Evolutionary conservation across 2,888 invertebrate species (phyloP).

Genomic region (Amblyjoppa proteus): DNA sequence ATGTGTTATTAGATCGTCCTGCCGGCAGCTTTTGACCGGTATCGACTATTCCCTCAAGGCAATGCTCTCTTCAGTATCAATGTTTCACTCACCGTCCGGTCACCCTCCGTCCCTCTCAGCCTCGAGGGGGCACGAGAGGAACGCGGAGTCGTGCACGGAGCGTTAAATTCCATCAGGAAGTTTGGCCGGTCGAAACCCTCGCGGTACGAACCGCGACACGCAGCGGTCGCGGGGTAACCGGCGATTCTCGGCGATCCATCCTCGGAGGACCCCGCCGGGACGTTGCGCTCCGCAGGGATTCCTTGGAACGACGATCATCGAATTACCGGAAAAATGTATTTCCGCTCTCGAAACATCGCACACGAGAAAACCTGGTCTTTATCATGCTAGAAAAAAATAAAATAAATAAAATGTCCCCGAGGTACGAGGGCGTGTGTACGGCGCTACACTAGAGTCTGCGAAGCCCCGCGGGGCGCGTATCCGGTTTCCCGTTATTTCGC

Average conservation of each 20-base stretch:
- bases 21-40: too few species aligned
- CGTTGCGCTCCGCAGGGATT: neutral
- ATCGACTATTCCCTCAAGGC: neutral
- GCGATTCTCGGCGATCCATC: conserved; percentile 27
- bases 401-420: neutral
- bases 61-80: neutral
- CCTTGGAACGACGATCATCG: conserved; percentile 14
- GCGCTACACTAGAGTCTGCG: neutral
- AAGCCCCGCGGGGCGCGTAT: neutral
- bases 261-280: neutral
- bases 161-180: conserved; percentile 56
- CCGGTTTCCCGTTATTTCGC: neutral
- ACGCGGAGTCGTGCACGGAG: conserved; percentile 17
- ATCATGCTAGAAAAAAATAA: neutral
- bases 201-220: conserved; percentile 15
- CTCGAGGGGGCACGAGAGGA: conserved; percentile 15
- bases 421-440: neutral
- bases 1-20: too few species aligned
- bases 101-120: neutral
- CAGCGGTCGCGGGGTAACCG: conserved; percentile 3
- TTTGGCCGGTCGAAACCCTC: conserved; percentile 37
- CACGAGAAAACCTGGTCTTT: neutral
- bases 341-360: neutral
- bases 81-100: conserved; percentile 12
- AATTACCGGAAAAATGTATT: conserved; percentile 17